Conservation (phyloP, 2,113 vertebrate genomes). For the Aldabrachelys gigantea region DNA sequence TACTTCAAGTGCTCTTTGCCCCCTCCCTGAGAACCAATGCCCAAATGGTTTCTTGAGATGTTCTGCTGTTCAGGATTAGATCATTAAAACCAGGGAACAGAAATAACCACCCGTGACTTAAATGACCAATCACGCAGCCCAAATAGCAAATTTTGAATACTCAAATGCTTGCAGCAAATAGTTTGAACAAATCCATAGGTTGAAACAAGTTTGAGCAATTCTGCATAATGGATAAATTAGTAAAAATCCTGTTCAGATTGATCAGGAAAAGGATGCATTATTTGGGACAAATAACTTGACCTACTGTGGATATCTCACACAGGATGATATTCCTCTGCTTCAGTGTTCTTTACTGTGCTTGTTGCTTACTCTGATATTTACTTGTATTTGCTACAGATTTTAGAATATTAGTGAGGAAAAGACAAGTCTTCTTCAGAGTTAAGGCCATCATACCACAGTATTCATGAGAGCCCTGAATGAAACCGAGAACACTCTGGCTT, state of each 20-base stretch:
- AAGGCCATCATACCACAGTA: neutral
- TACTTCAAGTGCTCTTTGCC: neutral
- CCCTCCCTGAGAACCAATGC: neutral
- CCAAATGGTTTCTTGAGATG: neutral
- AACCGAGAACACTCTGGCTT: neutral
- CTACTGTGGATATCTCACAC: neutral
- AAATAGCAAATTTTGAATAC: neutral
- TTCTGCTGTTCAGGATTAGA: neutral
- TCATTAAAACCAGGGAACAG: neutral
- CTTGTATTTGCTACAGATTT: neutral
- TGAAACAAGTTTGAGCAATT: neutral
- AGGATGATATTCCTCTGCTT: neutral
- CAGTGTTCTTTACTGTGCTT: neutral
- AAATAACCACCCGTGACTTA: neutral
- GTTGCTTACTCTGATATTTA: neutral
- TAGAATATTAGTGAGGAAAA: neutral
- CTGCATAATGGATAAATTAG: neutral
- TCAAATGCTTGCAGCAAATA: neutral
- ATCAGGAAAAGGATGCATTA: neutral
- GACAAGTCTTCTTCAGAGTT: neutral
- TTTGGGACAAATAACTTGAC: neutral
- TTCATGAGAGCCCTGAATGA: neutral
- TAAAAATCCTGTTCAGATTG: neutral
- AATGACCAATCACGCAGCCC: fast-evolving
- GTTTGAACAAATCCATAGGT: neutral